A percentile compares a stretch with the other conserved stretches of the same genome.
These are phyloP conservation scores for Tinea pellionella DNA, from an alignment of 2,888 invertebrate species.

Conservation along the genomic window DNA sequence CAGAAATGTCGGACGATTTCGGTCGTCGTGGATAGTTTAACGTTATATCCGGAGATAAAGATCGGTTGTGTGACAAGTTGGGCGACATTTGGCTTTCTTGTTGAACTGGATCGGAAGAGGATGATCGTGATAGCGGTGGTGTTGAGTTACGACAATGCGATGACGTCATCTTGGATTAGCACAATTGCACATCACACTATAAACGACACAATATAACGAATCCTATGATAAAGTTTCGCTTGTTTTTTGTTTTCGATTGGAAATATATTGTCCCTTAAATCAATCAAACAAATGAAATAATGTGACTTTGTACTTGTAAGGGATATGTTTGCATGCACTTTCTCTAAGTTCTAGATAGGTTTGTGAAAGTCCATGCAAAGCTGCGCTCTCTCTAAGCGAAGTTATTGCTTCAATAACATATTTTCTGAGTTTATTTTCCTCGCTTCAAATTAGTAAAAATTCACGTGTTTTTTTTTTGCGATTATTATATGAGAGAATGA, in stretches of 20 bases:
- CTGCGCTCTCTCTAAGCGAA: background rate
- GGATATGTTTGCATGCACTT: constrained; percentile 9
- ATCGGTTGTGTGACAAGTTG: constrained; percentile 40
- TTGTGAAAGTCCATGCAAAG: constrained; percentile 8
- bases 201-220: background rate
- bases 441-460: no score
- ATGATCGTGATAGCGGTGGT: constrained; percentile 59
- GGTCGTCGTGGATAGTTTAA: constrained; percentile 43
- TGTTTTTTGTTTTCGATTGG: background rate
- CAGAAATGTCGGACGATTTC: constrained; percentile 50
- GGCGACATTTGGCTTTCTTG: constrained; percentile 40
- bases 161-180: constrained; percentile 64
- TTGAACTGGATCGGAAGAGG: constrained; percentile 46
- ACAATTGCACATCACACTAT: constrained; percentile 31
- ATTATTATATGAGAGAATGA: no score
- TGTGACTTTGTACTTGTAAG: background rate
- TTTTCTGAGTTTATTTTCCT: background rate
- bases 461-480: no score
- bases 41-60: constrained; percentile 51
- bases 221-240: background rate
- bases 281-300: background rate
- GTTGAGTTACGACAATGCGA: constrained; percentile 62
- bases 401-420: background rate
- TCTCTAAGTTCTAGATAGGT: background rate
- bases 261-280: background rate